A percentile compares a stretch with the other conserved stretches of the same genome.
Evolutionary conservation across 2,797 vertebrate species (phyloP).

Genomic region (Sebastes melanostomus): DNA sequence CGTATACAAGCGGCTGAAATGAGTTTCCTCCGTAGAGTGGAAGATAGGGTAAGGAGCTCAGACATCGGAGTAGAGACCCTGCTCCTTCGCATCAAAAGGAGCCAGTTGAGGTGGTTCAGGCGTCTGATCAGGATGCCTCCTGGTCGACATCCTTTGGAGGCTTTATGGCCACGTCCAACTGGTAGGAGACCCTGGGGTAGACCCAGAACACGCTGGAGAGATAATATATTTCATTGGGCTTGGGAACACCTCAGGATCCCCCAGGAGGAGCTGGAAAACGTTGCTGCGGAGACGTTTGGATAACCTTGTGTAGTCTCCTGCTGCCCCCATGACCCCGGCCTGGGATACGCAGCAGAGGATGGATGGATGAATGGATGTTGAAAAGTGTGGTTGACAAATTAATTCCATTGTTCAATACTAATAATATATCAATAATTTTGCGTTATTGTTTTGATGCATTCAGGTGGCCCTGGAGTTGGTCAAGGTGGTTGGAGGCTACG

Average conservation of each 20-base stretch:
- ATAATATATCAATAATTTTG: not conserved
- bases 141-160: not conserved
- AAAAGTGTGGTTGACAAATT: not conserved
- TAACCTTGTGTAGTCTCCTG: not conserved
- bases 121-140: not conserved
- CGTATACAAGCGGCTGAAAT: not conserved
- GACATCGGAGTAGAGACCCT: not conserved
- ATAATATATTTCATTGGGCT: not conserved
- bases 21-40: not conserved
- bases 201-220: not conserved
- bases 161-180: not conserved
- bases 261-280: not conserved
- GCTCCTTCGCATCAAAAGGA: not conserved
- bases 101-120: not conserved
- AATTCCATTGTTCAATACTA: not conserved
- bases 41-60: not conserved
- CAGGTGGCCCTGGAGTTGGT: constrained; percentile 96
- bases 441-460: not conserved
- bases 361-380: not conserved
- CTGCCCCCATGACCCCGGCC: too few relatives aligned
- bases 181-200: not conserved
- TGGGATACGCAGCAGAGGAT: not conserved
- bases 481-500: constrained; percentile 89
- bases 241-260: not conserved
- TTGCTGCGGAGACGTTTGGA: not conserved